Conservation (phyloP, 2,888 invertebrate species). For the Zygogramma bicolorata region DNA sequence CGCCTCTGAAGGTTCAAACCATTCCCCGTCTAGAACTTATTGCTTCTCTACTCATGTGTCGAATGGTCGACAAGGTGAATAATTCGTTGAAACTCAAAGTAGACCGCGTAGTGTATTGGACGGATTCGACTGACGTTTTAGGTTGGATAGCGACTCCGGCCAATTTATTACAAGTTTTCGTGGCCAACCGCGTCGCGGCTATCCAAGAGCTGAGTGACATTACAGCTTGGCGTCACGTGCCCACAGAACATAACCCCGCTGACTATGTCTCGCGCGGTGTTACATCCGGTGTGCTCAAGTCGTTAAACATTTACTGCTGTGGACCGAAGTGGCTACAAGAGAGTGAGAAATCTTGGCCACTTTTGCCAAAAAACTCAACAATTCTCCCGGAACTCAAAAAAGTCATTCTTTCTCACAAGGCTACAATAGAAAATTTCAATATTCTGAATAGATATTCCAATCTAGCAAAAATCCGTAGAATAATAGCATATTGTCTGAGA, state of each 20-base stretch:
- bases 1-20: too few species aligned
- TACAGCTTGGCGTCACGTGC: constrained; percentile 33
- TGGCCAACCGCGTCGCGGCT: constrained; percentile 28
- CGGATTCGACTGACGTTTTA: neutral
- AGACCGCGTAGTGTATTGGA: neutral
- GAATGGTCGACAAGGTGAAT: neutral
- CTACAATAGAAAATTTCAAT: too few species aligned
- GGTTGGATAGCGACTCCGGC: neutral
- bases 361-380: too few species aligned
- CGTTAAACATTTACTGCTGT: constrained; percentile 22
- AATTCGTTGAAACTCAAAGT: neutral
- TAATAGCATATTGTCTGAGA: neutral
- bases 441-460: too few species aligned
- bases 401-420: too few species aligned
- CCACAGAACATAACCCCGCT: neutral
- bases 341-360: constrained; percentile 6
- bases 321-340: constrained; percentile 25
- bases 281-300: constrained; percentile 2
- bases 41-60: neutral
- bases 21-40: neutral
- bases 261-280: constrained; percentile 32
- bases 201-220: constrained; percentile 28
- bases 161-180: constrained; percentile 30
- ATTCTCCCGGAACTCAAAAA: too few species aligned
- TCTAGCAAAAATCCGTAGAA: neutral